Conservation (phyloP, 2,113 vertebrate genomes). For the Prunella fulvescens region DNA sequence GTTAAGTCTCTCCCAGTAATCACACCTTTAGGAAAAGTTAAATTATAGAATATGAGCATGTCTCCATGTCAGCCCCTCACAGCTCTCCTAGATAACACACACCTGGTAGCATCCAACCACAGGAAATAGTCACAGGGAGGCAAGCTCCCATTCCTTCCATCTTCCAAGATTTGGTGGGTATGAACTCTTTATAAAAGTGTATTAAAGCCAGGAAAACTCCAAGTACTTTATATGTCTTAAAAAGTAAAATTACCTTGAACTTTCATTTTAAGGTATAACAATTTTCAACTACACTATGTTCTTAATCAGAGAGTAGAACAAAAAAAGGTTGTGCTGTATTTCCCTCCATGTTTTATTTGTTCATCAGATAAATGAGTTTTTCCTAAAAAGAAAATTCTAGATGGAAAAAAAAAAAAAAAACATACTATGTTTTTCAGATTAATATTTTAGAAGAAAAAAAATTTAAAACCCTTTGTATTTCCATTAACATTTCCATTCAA, state of each 20-base stretch:
- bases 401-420: not conserved
- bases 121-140: not conserved
- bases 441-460: rapidly evolving
- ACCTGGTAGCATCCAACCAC: not conserved
- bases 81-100: not conserved
- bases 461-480: not conserved
- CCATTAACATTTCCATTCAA: not conserved
- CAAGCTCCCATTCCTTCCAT: not conserved
- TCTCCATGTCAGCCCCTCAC: not conserved
- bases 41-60: not conserved
- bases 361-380: not conserved
- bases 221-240: not conserved
- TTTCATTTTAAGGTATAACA: not conserved
- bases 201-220: not conserved
- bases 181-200: not conserved
- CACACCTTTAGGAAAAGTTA: not conserved
- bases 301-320: not conserved
- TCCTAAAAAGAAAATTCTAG: not conserved
- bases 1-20: not conserved
- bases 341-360: not conserved
- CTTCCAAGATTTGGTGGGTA: not conserved
- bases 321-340: not conserved
- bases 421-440: not conserved
- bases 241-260: not conserved
- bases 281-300: not conserved